phyloP scores from a whole-genome alignment of 2,797 vertebrate species.

The Acrossocheilus wenchowensis region DNA sequence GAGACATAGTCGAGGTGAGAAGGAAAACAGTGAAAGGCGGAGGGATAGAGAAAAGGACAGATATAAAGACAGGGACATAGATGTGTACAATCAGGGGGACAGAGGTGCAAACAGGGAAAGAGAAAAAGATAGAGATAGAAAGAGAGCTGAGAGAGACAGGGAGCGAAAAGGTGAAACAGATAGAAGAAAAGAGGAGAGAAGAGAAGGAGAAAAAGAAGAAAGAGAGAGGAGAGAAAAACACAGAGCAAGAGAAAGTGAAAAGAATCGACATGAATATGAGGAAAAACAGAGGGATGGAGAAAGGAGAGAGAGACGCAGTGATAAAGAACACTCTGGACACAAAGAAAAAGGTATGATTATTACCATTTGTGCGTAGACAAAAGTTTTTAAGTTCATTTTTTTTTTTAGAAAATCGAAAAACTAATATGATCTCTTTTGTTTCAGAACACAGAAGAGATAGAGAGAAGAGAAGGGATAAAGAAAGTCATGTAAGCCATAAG shows the following conservation, averaged over 20 bases:
- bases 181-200: background rate
- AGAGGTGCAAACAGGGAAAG: background rate
- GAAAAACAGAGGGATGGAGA: constrained; percentile 65
- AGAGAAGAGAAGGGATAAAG: constrained; percentile 74
- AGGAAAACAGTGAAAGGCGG: constrained; percentile 15
- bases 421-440: constrained; percentile 53
- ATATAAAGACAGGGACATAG: constrained; percentile 60
- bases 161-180: no score
- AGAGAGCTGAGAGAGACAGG: constrained; percentile 49
- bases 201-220: constrained; percentile 8
- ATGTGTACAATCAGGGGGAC: constrained; percentile 43
- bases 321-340: constrained; percentile 63
- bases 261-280: constrained; percentile 59
- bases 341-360: constrained; percentile 69
- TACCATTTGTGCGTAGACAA: background rate
- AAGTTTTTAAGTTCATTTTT: background rate
- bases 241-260: constrained; percentile 60
- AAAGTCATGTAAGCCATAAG: constrained; percentile 66
- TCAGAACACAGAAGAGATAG: constrained; percentile 69
- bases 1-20: constrained; percentile 54
- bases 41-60: constrained; percentile 55
- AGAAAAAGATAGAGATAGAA: constrained; percentile 26
- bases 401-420: background rate
- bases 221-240: constrained; percentile 52
- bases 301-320: constrained; percentile 65